These are phyloP conservation scores for Typhlichthys subterraneus DNA, from an alignment of 2,797 vertebrate genomes.

Conservation along the genomic window DNA sequence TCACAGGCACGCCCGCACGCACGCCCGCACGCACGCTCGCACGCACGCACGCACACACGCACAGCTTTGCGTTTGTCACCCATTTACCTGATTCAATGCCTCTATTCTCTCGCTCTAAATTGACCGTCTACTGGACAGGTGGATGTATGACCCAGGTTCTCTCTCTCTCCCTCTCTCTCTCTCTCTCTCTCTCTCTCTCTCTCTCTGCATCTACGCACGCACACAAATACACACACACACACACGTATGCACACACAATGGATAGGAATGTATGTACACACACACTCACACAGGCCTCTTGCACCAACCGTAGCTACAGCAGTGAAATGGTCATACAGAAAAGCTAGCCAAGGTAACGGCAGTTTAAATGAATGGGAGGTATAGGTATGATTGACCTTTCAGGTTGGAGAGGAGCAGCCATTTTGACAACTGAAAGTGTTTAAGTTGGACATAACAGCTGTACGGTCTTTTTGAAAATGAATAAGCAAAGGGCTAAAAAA, in stretches of 20 bases:
- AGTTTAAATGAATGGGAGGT: no score
- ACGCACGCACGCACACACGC: neutral
- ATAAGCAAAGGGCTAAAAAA: no score
- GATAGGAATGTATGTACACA: slow-evolving; percentile 29
- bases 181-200: slow-evolving; percentile 7
- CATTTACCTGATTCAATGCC: slow-evolving; percentile 75
- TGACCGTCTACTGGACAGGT: slow-evolving; percentile 70
- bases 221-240: slow-evolving; percentile 3
- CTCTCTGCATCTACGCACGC: neutral
- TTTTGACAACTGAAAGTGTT: no score
- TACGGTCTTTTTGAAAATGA: no score
- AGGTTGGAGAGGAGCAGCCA: no score
- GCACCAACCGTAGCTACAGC: no score
- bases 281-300: slow-evolving; percentile 23
- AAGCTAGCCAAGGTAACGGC: no score
- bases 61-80: slow-evolving; percentile 51
- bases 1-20: neutral
- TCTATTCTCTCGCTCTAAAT: slow-evolving; percentile 70
- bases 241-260: slow-evolving; percentile 32
- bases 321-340: no score
- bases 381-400: no score
- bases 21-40: neutral
- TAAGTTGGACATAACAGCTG: no score
- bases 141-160: slow-evolving; percentile 64
- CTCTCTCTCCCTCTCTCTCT: slow-evolving; percentile 11